Base-by-base conservation (phyloP, 2,113 vertebrate genomes). In the Casuarius casuarius region DNA sequence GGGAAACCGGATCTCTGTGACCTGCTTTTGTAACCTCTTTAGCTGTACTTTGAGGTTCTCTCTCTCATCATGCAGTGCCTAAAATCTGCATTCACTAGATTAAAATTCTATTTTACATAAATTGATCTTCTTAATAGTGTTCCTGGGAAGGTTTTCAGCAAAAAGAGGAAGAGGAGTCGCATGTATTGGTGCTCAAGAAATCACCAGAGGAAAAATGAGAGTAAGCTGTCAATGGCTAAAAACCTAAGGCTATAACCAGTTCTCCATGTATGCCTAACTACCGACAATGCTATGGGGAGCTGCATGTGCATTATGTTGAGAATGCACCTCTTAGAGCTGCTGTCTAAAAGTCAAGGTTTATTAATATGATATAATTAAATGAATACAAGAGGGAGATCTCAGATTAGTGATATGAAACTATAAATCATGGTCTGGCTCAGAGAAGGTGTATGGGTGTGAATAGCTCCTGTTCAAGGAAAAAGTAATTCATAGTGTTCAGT, bases 321-420 rank as follows among this genome's bases (percentile, higher is more conserved):
- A 95, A 78, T 66, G 40, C 3, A 76, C 19, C 44, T 96, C 73
- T 58, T 3, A 79, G 35, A 92, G 44, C 38, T 82, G 68, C 84
- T 94, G 70, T 84, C 66, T 92, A 62, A 91, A 92, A 95, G 94
- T 90, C 80, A 89, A 65, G 76, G 18, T 92, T 96, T 97, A 94
- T 92, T 95, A 92, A 87, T 94, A 82, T 38, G 44, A 20, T 72
- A 82, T 79, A 92, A 96, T 95, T 91, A 96, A 75, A 76, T 54
- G 62, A 87, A 89, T 89, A 28, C 73, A 87, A 61, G 77, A 58
- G 76, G 80, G 84, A 94, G 94, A 90, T 87, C 78, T 56, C 79
- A 89, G 88, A 48, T 87, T 78, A 95, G 73, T 68, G 66, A 49
- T 83, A 51, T 42, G 68, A 71, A 95, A 67, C 51, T 42, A 38